Conservation (phyloP, 2,113 vertebrate genomes). For the Saccopteryx bilineata region DNA sequence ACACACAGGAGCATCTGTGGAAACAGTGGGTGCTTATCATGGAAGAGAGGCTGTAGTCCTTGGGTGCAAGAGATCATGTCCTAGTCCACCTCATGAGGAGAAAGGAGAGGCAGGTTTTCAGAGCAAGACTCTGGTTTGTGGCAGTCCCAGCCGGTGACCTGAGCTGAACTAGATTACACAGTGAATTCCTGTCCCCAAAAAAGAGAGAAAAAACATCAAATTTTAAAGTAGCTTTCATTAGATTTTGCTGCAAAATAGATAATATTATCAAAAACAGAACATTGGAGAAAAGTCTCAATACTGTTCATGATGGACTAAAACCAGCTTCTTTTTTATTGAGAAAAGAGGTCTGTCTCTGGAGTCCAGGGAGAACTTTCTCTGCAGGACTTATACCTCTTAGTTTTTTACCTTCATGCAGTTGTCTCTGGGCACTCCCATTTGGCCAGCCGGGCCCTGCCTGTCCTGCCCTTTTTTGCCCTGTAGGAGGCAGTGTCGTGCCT, state of each 20-base stretch:
- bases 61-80: neutral
- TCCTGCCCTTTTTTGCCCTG: neutral
- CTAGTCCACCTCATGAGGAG: neutral
- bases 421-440: neutral
- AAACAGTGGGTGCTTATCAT: neutral
- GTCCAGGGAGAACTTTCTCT: too few species aligned
- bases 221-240: slow-evolving; percentile 34
- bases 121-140: neutral
- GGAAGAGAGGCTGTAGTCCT: neutral
- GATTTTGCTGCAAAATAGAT: neutral
- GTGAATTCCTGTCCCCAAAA: neutral
- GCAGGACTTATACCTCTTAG: neutral
- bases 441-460: fast-evolving
- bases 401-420: neutral
- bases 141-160: neutral
- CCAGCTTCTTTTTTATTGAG: neutral
- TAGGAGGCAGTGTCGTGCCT: fast-evolving
- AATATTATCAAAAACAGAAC: neutral
- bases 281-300: neutral
- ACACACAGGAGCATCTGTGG: neutral
- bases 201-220: neutral
- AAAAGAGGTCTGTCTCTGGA: neutral
- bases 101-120: neutral
- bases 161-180: neutral
- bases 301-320: neutral